These are phyloP conservation scores for Andrena marginata DNA, from an alignment of 2,888 invertebrate species.

Conservation along the genomic window DNA sequence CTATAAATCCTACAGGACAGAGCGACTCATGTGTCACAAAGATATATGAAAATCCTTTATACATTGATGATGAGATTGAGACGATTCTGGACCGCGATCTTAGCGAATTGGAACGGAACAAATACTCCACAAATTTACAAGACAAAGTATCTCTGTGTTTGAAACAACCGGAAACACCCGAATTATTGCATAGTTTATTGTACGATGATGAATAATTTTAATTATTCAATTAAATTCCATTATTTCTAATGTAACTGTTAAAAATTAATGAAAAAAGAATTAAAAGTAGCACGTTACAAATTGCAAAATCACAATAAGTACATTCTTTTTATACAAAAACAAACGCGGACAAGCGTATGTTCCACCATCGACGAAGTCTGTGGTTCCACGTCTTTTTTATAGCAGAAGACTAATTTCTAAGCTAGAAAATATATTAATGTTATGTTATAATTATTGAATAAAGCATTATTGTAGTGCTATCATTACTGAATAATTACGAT, in stretches of 20 bases:
- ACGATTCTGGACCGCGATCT: conserved; percentile 80
- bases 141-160: conserved; percentile 79
- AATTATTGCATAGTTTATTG: conserved; percentile 80
- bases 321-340: too few species aligned
- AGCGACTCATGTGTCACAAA: conserved; percentile 77
- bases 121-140: conserved; percentile 71
- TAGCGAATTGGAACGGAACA: conserved; percentile 75
- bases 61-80: conserved; percentile 81
- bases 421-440: too few species aligned
- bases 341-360: too few species aligned
- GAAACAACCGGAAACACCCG: conserved; percentile 82
- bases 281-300: too few species aligned
- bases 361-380: too few species aligned
- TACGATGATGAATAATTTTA: conserved; percentile 75
- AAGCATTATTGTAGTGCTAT: too few species aligned
- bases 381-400: too few species aligned
- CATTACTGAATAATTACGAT: too few species aligned
- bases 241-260: not conserved
- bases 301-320: too few species aligned
- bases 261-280: too few species aligned
- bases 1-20: conserved; percentile 79
- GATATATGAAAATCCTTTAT: conserved; percentile 79
- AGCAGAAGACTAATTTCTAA: too few species aligned
- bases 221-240: not conserved
- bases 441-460: too few species aligned